These are phyloP conservation scores for Pristionchus fissidentatus DNA, from an alignment of 2,888 invertebrate genomes.

Conservation along the genomic window DNA sequence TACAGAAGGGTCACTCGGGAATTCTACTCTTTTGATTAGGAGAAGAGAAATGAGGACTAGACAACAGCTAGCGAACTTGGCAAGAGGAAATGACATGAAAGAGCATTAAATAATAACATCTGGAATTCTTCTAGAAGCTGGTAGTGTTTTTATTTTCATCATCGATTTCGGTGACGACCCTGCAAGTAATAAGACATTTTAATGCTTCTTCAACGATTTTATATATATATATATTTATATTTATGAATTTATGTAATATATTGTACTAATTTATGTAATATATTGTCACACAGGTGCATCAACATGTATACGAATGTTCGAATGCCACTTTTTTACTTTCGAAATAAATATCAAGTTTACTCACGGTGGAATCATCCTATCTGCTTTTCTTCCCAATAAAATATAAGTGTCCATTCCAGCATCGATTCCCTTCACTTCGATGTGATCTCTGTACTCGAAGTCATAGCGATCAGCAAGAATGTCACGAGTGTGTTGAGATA, in stretches of 20 bases:
- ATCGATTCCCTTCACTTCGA: constrained; percentile 89
- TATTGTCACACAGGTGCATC: too few species aligned
- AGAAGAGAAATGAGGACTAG: background rate
- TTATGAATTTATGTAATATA: too few species aligned
- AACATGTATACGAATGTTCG: too few species aligned
- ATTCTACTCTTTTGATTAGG: background rate
- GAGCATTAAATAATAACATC: background rate
- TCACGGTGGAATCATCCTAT: constrained; percentile 56
- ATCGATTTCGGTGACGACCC: background rate
- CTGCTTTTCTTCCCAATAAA: constrained; percentile 68
- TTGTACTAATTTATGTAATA: too few species aligned
- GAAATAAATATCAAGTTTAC: background rate
- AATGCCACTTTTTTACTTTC: too few species aligned
- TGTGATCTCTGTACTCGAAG: constrained; percentile 92
- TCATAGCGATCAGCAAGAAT: constrained; percentile 84
- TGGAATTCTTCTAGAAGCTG: background rate
- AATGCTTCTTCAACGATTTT: too few species aligned
- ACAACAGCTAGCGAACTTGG: constrained; percentile 15
- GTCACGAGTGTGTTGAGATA: constrained; percentile 71
- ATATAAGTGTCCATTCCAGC: constrained; percentile 76
- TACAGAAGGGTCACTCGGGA: constrained; percentile 11
- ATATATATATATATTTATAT: too few species aligned
- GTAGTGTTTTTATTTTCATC: constrained; percentile 32
- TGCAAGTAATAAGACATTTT: background rate
- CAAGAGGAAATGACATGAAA: constrained; percentile 26